Conservation (phyloP, 2,888 invertebrate genomes). For the Antitype chi region DNA sequence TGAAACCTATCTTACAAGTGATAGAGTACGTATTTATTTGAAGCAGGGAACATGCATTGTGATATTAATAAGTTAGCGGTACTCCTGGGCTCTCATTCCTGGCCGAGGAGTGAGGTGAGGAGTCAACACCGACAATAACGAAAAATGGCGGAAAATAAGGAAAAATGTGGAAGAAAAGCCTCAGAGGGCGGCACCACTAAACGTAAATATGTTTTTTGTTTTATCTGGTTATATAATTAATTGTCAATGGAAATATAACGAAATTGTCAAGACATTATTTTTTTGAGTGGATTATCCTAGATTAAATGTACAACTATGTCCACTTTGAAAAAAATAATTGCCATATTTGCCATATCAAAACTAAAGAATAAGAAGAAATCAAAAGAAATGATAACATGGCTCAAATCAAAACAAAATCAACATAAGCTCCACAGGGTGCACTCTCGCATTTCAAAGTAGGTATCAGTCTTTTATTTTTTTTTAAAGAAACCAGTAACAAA, state of each 20-base stretch:
- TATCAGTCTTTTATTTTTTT: too few relatives aligned
- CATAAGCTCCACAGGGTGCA: background rate
- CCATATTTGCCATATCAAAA: background rate
- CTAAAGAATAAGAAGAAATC: background rate
- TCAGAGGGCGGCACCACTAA: slow-evolving; percentile 55
- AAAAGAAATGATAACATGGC: background rate
- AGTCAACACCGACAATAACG: slow-evolving; percentile 55
- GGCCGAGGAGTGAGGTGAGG: slow-evolving; percentile 59
- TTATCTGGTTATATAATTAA: background rate
- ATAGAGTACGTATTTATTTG: slow-evolving; percentile 40
- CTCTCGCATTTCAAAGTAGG: background rate
- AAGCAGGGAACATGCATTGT: background rate
- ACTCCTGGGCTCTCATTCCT: slow-evolving; percentile 50
- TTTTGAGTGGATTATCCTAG: background rate
- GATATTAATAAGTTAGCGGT: slow-evolving; percentile 53
- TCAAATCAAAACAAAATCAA: background rate
- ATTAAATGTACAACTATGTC: background rate
- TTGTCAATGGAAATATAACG: background rate
- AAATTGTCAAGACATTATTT: background rate
- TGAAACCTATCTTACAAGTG: rapidly evolving
- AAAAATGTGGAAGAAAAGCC: slow-evolving; percentile 57
- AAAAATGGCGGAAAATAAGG: slow-evolving; percentile 52
- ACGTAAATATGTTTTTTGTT: slow-evolving; percentile 60
- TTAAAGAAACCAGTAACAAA: background rate
- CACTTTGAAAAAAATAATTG: background rate